Evolutionary conservation across 2,888 invertebrate genomes (phyloP).

Genomic region (Steinernema hermaphroditum): DNA sequence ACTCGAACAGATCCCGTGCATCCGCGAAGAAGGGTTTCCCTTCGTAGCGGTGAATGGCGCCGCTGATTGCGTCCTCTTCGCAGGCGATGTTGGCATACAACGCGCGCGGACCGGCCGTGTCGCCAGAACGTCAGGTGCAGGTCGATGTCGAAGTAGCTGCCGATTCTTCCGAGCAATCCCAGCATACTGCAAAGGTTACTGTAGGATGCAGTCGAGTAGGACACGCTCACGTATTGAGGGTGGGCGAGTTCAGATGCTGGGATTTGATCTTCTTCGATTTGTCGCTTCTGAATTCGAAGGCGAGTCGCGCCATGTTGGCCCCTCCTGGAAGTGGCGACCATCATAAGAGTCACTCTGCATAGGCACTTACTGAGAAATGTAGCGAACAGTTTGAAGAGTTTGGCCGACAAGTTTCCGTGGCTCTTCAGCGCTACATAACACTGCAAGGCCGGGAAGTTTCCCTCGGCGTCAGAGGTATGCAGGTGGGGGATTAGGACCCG

Average conservation of each 20-base stretch:
- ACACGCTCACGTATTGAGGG: not conserved
- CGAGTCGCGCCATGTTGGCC: constrained; percentile 5
- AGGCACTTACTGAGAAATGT: not conserved
- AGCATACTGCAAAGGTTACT: not conserved
- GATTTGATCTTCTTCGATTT: not conserved
- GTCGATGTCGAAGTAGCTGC: constrained; percentile 3
- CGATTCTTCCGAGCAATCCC: not conserved
- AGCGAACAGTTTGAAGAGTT: not conserved
- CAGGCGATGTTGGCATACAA: not conserved
- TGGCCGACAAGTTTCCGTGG: not conserved
- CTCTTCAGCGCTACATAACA: not conserved
- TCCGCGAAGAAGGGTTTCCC: not conserved
- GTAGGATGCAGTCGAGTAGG: not conserved
- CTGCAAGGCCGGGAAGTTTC: not conserved
- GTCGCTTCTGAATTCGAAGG: not conserved
- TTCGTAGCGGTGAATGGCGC: not conserved
- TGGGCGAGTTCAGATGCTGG: not conserved
- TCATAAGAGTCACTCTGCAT: not conserved
- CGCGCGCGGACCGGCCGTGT: not conserved
- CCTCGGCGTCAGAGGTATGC: not conserved
- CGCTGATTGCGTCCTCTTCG: not conserved
- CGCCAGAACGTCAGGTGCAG: not conserved
- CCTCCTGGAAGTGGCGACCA: not conserved
- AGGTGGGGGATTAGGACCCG: not conserved
- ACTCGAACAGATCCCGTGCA: not conserved